These are phyloP conservation scores for Maconellicoccus hirsutus DNA, from an alignment of 1,140 invertebrate species.

Conservation along the genomic window DNA sequence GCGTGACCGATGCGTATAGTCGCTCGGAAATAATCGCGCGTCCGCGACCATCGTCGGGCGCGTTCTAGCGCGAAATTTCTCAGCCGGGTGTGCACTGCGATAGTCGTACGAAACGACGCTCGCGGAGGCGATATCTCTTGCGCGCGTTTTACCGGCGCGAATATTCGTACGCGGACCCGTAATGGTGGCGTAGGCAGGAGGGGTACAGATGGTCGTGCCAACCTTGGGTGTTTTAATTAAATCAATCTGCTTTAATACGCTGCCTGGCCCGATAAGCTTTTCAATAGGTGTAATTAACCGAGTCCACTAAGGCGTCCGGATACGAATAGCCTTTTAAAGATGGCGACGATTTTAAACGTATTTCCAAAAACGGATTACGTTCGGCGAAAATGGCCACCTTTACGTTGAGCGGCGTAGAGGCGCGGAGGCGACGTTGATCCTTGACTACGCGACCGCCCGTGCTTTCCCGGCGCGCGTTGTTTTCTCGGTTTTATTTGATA, in stretches of 20 bases:
- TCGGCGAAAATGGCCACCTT: no score
- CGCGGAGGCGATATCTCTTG: no score
- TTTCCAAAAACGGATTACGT: no score
- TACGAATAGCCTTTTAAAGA: no score
- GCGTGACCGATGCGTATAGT: not conserved
- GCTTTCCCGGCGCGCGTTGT: no score
- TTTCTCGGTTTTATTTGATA: no score
- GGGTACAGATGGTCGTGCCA: not conserved
- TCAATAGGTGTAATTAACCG: not conserved
- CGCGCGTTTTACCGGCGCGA: no score
- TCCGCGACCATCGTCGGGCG: not conserved
- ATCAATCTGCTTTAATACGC: not conserved
- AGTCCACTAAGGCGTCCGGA: not conserved
- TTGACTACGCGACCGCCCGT: no score
- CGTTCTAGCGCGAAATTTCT: not conserved
- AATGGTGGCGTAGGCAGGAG: not conserved
- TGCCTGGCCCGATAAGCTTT: not conserved
- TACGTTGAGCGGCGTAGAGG: no score
- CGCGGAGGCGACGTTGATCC: no score
- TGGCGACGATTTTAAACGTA: no score
- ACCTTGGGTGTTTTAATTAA: not conserved
- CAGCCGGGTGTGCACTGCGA: not conserved
- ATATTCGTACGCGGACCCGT: not conserved
- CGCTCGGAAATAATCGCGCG: not conserved
- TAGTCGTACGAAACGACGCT: no score